Base-by-base conservation (phyloP, 2,888 invertebrate genomes). In the Cordylochernes scorpioides region DNA sequence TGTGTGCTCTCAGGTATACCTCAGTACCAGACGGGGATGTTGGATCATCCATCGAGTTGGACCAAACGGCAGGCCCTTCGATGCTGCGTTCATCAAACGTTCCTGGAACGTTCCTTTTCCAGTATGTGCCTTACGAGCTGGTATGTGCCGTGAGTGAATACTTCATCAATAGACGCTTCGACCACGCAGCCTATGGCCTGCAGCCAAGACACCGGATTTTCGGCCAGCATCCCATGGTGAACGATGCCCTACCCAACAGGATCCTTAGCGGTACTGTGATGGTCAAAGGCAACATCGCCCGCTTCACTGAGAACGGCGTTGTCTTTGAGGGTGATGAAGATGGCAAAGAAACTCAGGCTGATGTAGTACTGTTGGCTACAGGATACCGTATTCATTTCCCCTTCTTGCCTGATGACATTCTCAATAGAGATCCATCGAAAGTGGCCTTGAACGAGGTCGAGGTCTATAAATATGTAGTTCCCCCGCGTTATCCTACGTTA, bases 401-500 rank as follows among this genome's bases (percentile, higher is more conserved):
- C 1, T 52, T 49, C 30, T 29, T 52, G 4, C 46, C 46, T 12
- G 41, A 45, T 25, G 34, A 39, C 15, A 39, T 49, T 2, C 10
- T 33, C 5, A 13, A 31, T 2, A n/a, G n/a, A n/a, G n/a, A n/a
- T n/a, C n/a, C n/a, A n/a, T n/a, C n/a, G n/a, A 27, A 32, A 27
- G 21, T 29, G 7, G 28, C 30, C 5, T 22, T 29, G 7, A 32
- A 34, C 10, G 25, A 22, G 5, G 27, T 38, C 6, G 28, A 33
- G 13, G 17, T 42, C 4, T 42, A 40, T 24, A 37, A 35, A 13
- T 35, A 29, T 15, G 22, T 29, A 1, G 17, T 35, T 19, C 35
- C 38, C 14, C 36, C 34, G 6, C 63, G 67, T 36, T 65, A 69
- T 44, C 77, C 78, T 2, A 64, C 67, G 8, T 67, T 86, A 63